A percentile compares a stretch with the other conserved stretches of the same genome.
Conservation (phyloP, 1,140 invertebrate genomes). For the Bombus turneri region DNA sequence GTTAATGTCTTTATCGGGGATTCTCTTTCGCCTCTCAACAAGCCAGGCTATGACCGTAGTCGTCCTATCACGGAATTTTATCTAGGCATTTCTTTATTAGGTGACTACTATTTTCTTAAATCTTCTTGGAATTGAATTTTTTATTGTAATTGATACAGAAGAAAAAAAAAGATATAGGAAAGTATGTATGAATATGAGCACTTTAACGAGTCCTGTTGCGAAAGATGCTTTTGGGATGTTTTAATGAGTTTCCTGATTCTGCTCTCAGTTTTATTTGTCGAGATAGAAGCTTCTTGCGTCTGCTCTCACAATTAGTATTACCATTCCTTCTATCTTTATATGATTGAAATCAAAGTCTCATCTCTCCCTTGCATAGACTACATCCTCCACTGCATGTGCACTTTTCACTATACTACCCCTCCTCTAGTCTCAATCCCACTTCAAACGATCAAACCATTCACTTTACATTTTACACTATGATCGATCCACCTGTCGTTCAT, state of each 20-base stretch:
- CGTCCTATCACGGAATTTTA: neutral
- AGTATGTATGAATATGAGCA: no score
- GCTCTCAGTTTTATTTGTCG: neutral
- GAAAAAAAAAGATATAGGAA: no score
- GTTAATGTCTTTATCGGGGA: constrained; percentile 1
- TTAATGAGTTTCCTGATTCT: neutral
- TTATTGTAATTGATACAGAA: neutral
- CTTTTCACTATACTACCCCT: neutral
- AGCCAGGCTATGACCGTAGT: neutral
- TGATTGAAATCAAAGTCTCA: neutral
- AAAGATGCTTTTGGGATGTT: no score
- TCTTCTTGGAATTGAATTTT: neutral
- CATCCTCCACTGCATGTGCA: neutral
- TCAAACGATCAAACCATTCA: neutral
- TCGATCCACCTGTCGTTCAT: neutral
- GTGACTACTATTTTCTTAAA: neutral
- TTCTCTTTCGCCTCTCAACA: neutral
- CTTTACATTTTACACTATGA: neutral
- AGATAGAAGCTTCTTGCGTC: neutral
- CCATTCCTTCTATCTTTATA: neutral
- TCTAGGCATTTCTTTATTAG: neutral
- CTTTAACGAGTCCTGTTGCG: no score
- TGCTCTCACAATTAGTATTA: neutral
- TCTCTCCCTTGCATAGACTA: neutral
- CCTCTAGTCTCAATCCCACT: neutral